phyloP scores from a whole-genome alignment of 2,888 invertebrate species.

The Xylophagus ater region DNA sequence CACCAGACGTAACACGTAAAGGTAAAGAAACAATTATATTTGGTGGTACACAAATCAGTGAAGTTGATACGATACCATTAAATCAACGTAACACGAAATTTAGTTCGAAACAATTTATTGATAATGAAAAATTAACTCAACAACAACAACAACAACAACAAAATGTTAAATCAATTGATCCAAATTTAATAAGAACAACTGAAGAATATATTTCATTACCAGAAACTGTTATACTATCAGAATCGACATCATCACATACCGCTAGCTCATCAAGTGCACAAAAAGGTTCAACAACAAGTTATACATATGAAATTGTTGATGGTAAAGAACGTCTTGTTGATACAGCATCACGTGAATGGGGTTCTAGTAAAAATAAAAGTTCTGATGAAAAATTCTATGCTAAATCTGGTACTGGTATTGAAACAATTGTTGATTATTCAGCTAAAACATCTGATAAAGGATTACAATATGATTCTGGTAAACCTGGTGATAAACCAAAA shows the following conservation, averaged over 20 bases:
- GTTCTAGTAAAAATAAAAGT: constrained; percentile 41
- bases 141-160: too few species aligned
- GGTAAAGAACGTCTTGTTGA: constrained; percentile 52
- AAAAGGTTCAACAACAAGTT: constrained; percentile 52
- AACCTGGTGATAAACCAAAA: constrained; percentile 41
- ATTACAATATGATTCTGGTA: constrained; percentile 46
- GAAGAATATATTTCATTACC: constrained; percentile 8
- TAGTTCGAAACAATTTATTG: constrained; percentile 4
- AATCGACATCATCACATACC: constrained; percentile 12
- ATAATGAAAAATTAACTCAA: constrained; percentile 9
- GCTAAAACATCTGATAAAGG: constrained; percentile 45
- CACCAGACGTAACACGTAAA: constrained; percentile 13
- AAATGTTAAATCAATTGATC: constrained; percentile 9
- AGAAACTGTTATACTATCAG: constrained; percentile 12
- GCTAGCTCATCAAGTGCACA: constrained; percentile 19
- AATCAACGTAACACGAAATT: constrained; percentile 5
- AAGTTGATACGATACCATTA: constrained; percentile 12
- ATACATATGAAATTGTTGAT: constrained; percentile 53
- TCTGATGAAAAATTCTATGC: constrained; percentile 45
- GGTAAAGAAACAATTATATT: constrained; percentile 14
- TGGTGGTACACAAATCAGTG: constrained; percentile 18
- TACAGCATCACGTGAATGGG: constrained; percentile 48
- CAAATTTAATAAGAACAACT: constrained; percentile 12
- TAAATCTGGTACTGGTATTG: constrained; percentile 47
- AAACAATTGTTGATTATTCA: constrained; percentile 45